Conservation (phyloP, 2,888 invertebrate genomes). For the Cantharis rustica region DNA sequence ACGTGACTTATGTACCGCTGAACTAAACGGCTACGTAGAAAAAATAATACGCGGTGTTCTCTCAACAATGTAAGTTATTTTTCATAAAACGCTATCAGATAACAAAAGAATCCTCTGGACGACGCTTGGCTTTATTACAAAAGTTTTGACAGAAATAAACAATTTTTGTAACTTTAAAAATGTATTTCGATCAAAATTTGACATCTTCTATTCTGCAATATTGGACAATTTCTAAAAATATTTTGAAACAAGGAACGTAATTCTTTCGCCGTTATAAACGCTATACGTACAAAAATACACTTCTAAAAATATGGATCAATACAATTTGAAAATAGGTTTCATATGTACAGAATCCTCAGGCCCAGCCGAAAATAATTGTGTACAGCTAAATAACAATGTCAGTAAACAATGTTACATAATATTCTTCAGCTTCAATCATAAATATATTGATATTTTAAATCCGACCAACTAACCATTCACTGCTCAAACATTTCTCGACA, state of each 20-base stretch:
- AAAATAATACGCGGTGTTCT: constrained; percentile 24
- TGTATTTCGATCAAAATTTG: constrained; percentile 14
- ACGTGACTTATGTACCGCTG: constrained; percentile 39
- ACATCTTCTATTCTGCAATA: not conserved
- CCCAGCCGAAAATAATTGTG: not conserved
- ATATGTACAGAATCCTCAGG: not conserved
- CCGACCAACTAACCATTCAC: not conserved
- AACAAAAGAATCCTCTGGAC: constrained; percentile 32
- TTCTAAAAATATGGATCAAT: not conserved
- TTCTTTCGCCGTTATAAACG: not conserved
- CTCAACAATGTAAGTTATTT: constrained; percentile 32
- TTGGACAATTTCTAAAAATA: not conserved
- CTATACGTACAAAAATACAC: not conserved
- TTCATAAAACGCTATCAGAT: constrained; percentile 32
- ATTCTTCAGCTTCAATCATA: not conserved
- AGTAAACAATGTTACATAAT: too few relatives aligned
- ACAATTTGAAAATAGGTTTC: not conserved
- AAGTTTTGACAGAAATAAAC: constrained; percentile 33
- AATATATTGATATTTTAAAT: not conserved
- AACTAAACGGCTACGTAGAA: constrained; percentile 25
- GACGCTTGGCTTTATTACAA: constrained; percentile 30
- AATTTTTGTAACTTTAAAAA: constrained; percentile 28
- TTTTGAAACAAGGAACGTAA: not conserved
- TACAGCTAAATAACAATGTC: not conserved
- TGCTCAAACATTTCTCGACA: not conserved